Evolutionary conservation across 1,140 invertebrate species (phyloP).

Genomic region (Marisa cornuarietis): DNA sequence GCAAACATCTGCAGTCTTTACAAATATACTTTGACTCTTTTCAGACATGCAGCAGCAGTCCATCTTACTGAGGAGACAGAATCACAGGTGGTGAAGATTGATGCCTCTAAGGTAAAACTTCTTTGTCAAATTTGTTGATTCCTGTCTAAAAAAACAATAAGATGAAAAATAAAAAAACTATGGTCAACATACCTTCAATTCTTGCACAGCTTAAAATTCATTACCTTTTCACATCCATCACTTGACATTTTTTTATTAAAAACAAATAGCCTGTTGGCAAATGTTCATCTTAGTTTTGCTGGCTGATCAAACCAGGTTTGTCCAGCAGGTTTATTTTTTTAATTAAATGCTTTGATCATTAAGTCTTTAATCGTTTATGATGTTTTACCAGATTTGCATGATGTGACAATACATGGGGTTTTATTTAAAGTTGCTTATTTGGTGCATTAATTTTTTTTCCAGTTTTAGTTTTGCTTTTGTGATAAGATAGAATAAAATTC

Average conservation of each 20-base stretch:
- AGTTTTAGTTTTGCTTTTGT: too few species aligned
- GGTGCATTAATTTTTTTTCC: too few species aligned
- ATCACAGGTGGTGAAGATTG: constrained; percentile 60
- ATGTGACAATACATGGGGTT: too few species aligned
- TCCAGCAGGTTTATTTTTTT: too few species aligned
- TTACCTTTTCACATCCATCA: background rate
- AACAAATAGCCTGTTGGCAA: background rate
- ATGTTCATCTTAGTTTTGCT: background rate
- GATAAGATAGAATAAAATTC: too few species aligned
- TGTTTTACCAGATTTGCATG: too few species aligned
- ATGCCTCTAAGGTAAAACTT: constrained; percentile 56
- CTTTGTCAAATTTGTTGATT: background rate
- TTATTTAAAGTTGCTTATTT: too few species aligned
- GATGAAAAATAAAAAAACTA: background rate
- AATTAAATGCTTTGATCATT: too few species aligned
- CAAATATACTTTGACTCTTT: background rate
- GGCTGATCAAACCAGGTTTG: too few species aligned
- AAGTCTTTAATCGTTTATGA: too few species aligned
- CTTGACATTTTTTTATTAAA: background rate
- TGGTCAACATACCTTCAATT: background rate
- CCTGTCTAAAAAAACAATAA: background rate
- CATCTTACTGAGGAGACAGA: constrained; percentile 48
- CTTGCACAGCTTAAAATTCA: background rate
- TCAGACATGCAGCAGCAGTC: constrained; percentile 53
- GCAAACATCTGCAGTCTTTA: background rate